Conservation (phyloP, 2,113 vertebrate species). For the Indri indri region DNA sequence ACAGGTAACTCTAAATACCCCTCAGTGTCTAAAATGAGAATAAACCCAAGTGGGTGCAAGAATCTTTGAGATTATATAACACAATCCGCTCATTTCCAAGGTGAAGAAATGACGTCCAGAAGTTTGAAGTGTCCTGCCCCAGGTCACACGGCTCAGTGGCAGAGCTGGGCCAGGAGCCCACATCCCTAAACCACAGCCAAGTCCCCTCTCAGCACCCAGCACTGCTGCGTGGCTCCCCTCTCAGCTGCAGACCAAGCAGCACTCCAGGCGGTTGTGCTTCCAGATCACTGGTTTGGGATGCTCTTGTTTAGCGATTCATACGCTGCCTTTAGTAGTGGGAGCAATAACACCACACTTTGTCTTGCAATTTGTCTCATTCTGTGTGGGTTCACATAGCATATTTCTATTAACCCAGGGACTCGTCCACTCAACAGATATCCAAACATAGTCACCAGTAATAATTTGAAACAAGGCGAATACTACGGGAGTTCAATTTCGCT, state of each 20-base stretch:
- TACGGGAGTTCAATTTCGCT: neutral
- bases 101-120: neutral
- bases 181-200: neutral
- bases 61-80: neutral
- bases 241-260: neutral
- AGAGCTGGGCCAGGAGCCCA: slow-evolving; percentile 9
- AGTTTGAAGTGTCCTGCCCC: neutral
- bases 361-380: neutral
- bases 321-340: neutral
- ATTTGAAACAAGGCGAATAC: neutral
- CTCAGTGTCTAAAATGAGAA: neutral
- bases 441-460: neutral
- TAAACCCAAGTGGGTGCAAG: neutral
- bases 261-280: too few species aligned
- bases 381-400: neutral
- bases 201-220: neutral
- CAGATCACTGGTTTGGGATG: neutral
- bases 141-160: neutral
- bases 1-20: neutral
- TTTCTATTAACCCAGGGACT: neutral
- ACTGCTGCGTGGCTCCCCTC: neutral
- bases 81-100: neutral
- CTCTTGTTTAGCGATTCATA: neutral
- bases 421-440: neutral
- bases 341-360: neutral